These are phyloP conservation scores for Coelinius sp. DNA, from an alignment of 2,888 invertebrate genomes.

Conservation along the genomic window DNA sequence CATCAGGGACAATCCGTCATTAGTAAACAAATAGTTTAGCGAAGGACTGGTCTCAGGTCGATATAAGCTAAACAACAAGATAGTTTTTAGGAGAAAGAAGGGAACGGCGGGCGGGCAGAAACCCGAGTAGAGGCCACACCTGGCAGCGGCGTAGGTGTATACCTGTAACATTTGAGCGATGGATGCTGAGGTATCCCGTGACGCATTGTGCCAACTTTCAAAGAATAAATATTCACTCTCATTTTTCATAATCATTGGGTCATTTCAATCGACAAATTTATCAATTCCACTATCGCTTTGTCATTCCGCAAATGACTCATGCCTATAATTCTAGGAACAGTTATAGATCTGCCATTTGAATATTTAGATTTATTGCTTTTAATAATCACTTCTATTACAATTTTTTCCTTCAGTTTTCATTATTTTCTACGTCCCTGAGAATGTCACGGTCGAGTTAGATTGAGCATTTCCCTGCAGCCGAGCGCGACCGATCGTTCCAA, in stretches of 20 bases:
- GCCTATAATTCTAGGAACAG: neutral
- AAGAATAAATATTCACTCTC: conserved; percentile 36
- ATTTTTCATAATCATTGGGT: conserved; percentile 40
- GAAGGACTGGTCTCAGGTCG: conserved; percentile 54
- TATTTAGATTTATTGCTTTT: conserved; percentile 13
- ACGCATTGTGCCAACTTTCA: conserved; percentile 19
- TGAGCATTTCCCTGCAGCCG: conserved; percentile 45
- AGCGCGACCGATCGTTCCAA: conserved; percentile 56
- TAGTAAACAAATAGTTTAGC: conserved; percentile 67
- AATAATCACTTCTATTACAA: neutral
- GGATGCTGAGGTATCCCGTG: conserved; percentile 28
- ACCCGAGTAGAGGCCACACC: conserved; percentile 29
- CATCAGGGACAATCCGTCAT: conserved; percentile 65
- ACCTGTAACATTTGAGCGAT: conserved; percentile 38
- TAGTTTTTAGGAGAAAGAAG: conserved; percentile 49
- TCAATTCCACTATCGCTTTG: neutral
- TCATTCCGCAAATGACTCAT: conserved; percentile 10
- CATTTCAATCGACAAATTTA: conserved; percentile 3
- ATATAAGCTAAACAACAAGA: conserved; percentile 64
- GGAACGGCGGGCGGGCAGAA: conserved; percentile 55
- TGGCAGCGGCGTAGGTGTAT: conserved; percentile 23
- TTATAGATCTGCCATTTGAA: neutral
- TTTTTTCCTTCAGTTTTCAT: neutral
- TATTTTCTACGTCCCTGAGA: conserved; percentile 27
- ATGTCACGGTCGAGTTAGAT: conserved; percentile 36